Conservation (phyloP, 2,797 vertebrate species). For the Botia almorhae region DNA sequence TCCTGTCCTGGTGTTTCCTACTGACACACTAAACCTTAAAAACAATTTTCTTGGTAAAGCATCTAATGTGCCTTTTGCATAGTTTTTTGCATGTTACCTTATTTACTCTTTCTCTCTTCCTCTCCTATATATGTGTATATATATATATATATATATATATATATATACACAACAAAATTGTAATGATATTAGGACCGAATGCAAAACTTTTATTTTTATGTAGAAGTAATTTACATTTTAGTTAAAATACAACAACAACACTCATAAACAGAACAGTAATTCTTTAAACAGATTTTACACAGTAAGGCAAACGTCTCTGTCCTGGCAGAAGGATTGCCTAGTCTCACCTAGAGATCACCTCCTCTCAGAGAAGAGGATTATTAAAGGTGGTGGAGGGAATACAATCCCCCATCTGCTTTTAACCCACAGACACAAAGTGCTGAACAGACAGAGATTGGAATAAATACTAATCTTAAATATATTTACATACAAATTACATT, state of each 20-base stretch:
- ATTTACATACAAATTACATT: too few relatives aligned
- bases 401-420: constrained; percentile 38
- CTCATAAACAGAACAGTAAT: background rate
- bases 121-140: too few relatives aligned
- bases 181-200: too few relatives aligned
- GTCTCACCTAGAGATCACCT: constrained; percentile 33
- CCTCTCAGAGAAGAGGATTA: constrained; percentile 33
- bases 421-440: constrained; percentile 37
- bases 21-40: too few relatives aligned
- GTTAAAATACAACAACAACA: background rate
- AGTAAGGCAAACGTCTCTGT: constrained; percentile 15
- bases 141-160: too few relatives aligned
- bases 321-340: constrained; percentile 27
- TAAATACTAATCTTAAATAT: constrained; percentile 1
- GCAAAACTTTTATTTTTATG: too few relatives aligned
- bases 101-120: too few relatives aligned
- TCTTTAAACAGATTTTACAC: background rate
- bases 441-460: background rate
- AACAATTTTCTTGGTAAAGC: too few relatives aligned
- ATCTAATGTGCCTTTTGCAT: too few relatives aligned
- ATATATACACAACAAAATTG: too few relatives aligned
- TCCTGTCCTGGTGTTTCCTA: too few relatives aligned
- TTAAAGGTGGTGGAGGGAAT: constrained; percentile 19
- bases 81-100: too few relatives aligned
- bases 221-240: background rate